Base-by-base conservation (phyloP, 2,888 invertebrate genomes). In the Congeria kusceri region DNA sequence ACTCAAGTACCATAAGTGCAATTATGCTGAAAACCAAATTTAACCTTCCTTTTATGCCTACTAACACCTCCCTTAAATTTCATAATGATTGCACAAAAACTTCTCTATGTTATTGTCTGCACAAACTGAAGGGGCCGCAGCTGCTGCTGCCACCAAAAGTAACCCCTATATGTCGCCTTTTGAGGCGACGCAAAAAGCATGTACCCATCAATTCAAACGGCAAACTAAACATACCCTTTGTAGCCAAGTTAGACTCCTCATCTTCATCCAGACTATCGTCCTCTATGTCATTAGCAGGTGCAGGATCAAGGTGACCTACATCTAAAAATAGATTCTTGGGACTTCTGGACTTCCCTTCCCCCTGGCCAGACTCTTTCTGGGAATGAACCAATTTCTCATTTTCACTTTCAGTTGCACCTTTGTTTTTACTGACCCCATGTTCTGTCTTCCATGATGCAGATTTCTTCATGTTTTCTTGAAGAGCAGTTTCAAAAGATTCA, bases 391-490 rank as follows among this genome's bases (percentile, higher is more conserved):
- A 39, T 39, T 39, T 9, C 9, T 1, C 67, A 18, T 32, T 59
- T 18, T 53, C 46, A 25, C 61, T 61, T 20, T 62, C 57, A n/a
- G 27, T 27, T 25, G 29, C 61, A 44, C 67, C 72, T 23, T 69
- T 68, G 59, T 70, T 65, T 62, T 58, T 64, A 70, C 63, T 76
- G 13, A 57, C 20, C 1, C 59, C 44, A 28, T 70, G 61, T 46
- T 79, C 70, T 15, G 49, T 70, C 44, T 77, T 76, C 70, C 72
- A 79, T 11, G 78, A 66, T 27, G 73, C 78, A 44, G 53, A 29
- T 29, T 73, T 78, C 57, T 69, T 74, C 23, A 74, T 18, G 23
- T 18, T 39, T 13, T 53, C 66, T 67, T 53, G 61, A 23, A 53
- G 28, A 28, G 57, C 13, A 58, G 32, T 59, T 46, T 69, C 64